Conservation (phyloP, 1,140 invertebrate genomes). For the Leucophenga varia region DNA sequence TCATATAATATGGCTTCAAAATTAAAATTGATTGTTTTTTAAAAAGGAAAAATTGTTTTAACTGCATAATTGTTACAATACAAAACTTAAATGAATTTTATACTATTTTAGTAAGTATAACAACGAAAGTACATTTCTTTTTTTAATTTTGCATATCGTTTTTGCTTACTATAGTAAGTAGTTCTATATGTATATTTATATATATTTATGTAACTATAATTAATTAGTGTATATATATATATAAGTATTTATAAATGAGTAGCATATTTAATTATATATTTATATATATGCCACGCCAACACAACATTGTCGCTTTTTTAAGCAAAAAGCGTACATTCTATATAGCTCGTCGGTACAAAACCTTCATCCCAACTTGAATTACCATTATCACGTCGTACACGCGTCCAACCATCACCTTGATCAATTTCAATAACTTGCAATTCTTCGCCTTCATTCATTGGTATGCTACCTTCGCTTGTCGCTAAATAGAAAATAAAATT, state of each 20-base stretch:
- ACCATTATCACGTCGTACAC: slow-evolving; percentile 75
- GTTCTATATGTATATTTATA: neutral
- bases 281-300: neutral
- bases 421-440: slow-evolving; percentile 94
- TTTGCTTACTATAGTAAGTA: too few relatives aligned
- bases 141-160: too few relatives aligned
- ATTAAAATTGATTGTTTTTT: too few relatives aligned
- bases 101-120: too few relatives aligned
- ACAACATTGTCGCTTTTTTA: slow-evolving; percentile 22
- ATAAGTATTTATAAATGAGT: neutral
- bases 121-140: too few relatives aligned
- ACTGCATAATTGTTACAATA: too few relatives aligned
- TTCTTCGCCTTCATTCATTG: slow-evolving; percentile 93
- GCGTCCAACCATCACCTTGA: slow-evolving; percentile 98
- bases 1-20: too few relatives aligned
- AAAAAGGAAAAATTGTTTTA: too few relatives aligned
- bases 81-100: too few relatives aligned
- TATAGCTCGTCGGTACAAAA: slow-evolving; percentile 98
- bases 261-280: neutral
- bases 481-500: slow-evolving; percentile 65
- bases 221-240: too few relatives aligned
- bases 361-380: slow-evolving; percentile 77
- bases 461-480: slow-evolving; percentile 92
- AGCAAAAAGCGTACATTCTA: slow-evolving; percentile 74
- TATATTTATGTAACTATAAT: neutral